Conservation (phyloP, 2,797 vertebrate species). For the Cetoscarus ocellatus region DNA sequence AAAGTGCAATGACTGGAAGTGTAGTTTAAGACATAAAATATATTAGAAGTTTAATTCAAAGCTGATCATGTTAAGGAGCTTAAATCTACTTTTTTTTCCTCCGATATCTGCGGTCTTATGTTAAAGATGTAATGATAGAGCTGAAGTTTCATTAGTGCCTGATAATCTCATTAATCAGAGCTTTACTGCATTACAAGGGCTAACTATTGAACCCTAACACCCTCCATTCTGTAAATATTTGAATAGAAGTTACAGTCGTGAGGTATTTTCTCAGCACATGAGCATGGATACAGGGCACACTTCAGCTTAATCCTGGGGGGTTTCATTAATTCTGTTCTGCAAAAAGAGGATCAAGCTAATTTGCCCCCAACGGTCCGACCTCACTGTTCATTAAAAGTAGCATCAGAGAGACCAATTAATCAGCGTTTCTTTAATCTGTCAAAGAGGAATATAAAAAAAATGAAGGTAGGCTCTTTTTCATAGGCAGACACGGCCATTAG, state of each 20-base stretch:
- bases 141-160: conserved; percentile 48
- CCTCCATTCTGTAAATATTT: conserved; percentile 60
- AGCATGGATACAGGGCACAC: conserved; percentile 62
- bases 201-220: conserved; percentile 52
- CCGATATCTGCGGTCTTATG: conserved; percentile 2
- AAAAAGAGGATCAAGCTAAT: conserved; percentile 82
- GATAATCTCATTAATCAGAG: conserved; percentile 61
- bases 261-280: conserved; percentile 37
- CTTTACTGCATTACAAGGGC: conserved; percentile 43
- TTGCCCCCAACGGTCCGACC: conserved; percentile 79
- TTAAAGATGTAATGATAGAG: conserved; percentile 44
- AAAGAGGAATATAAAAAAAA: conserved; percentile 54
- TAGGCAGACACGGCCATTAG: conserved; percentile 66
- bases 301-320: conserved; percentile 69
- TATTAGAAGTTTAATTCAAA: conserved; percentile 4
- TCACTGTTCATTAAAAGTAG: conserved; percentile 84
- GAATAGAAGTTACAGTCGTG: conserved; percentile 27
- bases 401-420: conserved; percentile 85
- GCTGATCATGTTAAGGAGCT: conserved; percentile 2
- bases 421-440: conserved; percentile 79
- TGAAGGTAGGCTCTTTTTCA: conserved; percentile 55
- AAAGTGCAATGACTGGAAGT: neutral
- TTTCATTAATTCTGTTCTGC: conserved; percentile 81
- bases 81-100: neutral
- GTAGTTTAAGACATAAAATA: conserved; percentile 12